A percentile compares a stretch with the other conserved stretches of the same genome.
phyloP scores from a whole-genome alignment of 2,888 invertebrate genomes.

The Eristalis tenax region DNA sequence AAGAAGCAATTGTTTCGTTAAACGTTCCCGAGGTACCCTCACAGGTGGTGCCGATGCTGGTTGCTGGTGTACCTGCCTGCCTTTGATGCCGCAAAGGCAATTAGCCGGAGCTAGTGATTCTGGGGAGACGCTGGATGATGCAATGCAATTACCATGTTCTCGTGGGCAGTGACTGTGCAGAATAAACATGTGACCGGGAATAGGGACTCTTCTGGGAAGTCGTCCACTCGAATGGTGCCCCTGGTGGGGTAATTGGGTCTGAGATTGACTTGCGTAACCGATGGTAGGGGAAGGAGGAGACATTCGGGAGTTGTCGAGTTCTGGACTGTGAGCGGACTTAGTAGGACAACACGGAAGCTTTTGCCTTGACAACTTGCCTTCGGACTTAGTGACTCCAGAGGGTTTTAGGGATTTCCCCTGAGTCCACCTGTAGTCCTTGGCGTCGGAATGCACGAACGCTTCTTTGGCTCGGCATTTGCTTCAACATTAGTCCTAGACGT shows the following conservation, averaged over 20 bases:
- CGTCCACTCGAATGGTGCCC: not conserved
- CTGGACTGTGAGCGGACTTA: too few species aligned
- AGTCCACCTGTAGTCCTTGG: too few species aligned
- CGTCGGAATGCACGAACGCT: too few species aligned
- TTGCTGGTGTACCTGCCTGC: not conserved
- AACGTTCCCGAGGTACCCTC: conserved; percentile 50
- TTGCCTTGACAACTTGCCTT: too few species aligned
- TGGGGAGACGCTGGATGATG: not conserved
- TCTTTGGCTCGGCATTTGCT: too few species aligned
- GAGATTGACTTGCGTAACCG: not conserved
- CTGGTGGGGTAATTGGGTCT: not conserved
- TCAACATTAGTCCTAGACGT: too few species aligned
- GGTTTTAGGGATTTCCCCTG: too few species aligned
- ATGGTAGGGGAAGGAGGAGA: not conserved
- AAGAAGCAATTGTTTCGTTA: conserved; percentile 67
- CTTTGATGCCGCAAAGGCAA: conserved; percentile 52
- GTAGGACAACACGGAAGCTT: too few species aligned
- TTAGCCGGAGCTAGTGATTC: conserved; percentile 38
- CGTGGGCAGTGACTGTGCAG: not conserved
- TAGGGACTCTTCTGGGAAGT: not conserved
- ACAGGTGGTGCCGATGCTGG: conserved; percentile 7
- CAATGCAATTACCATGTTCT: conserved; percentile 1
- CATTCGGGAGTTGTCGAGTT: not conserved
- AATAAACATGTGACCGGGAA: not conserved
- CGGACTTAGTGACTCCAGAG: too few species aligned